These are phyloP conservation scores for Cyprinella venusta DNA, from an alignment of 2,797 vertebrate species.

Conservation along the genomic window DNA sequence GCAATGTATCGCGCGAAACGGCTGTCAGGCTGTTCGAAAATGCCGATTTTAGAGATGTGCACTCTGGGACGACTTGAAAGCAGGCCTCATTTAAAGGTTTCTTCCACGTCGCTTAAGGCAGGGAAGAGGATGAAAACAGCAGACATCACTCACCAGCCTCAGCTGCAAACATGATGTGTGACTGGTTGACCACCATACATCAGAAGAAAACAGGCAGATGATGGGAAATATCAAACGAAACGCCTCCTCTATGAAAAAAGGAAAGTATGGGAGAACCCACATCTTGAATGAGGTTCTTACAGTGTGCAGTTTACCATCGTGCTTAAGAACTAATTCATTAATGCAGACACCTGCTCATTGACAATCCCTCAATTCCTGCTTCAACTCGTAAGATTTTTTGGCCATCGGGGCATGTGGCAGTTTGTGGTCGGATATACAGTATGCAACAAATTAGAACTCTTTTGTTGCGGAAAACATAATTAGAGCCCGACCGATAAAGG, in stretches of 20 bases:
- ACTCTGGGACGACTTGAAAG: constrained; percentile 36
- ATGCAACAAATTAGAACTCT: no score
- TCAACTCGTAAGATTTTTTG: no score
- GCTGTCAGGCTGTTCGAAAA: constrained; percentile 37
- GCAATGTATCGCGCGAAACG: constrained; percentile 18
- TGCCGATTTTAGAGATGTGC: constrained; percentile 33
- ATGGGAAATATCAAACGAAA: not conserved
- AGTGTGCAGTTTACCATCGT: no score
- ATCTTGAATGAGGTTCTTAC: not conserved
- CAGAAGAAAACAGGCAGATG: not conserved
- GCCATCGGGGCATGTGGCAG: no score
- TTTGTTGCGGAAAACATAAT: no score
- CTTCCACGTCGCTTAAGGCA: constrained; percentile 15
- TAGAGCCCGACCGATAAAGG: no score
- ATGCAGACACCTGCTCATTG: no score
- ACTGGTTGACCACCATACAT: not conserved
- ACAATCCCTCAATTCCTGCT: no score
- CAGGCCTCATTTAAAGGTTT: constrained; percentile 29
- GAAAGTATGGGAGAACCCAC: not conserved
- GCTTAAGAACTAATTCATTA: no score
- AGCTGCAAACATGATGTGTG: not conserved
- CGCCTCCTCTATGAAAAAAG: not conserved
- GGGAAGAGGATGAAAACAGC: constrained; percentile 15
- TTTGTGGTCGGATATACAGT: no score
- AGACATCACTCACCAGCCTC: constrained; percentile 8